Percentiles rank a stretch among this genome's conserved stretches.
phyloP scores from a whole-genome alignment of 2,113 vertebrate genomes.

The Hippoglossus stenolepis region DNA sequence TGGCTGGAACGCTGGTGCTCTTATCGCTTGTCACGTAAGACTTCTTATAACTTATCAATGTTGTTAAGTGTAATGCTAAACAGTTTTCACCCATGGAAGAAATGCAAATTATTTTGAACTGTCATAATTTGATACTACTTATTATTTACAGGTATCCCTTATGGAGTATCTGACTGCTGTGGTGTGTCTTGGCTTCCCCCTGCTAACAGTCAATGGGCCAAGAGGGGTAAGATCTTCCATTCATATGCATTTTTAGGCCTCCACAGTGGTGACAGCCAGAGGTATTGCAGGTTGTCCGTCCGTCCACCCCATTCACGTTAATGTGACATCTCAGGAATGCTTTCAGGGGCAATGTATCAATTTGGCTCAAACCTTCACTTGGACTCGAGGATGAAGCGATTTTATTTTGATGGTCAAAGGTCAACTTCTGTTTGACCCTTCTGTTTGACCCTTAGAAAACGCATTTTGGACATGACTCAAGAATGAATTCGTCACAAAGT shows the following conservation, averaged over 20 bases:
- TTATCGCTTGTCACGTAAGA: conserved; percentile 97
- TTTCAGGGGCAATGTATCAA: too few relatives aligned
- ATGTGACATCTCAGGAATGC: too few relatives aligned
- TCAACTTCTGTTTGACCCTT: too few relatives aligned
- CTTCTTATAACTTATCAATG: background rate
- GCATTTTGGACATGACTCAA: too few relatives aligned
- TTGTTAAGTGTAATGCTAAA: background rate
- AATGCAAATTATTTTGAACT: background rate
- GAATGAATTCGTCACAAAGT: too few relatives aligned
- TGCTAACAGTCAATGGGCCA: conserved; percentile 92
- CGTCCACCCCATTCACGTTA: too few relatives aligned
- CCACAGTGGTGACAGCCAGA: background rate
- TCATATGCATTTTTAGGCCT: background rate
- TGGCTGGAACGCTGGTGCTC: conserved; percentile 95
- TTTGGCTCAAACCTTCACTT: too few relatives aligned
- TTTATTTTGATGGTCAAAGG: too few relatives aligned
- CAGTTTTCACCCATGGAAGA: background rate
- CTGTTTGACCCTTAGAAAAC: too few relatives aligned
- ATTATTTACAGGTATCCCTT: conserved; percentile 88
- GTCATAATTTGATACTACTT: background rate
- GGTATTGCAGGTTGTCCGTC: background rate
- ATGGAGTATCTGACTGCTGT: conserved; percentile 95
- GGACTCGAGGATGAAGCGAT: too few relatives aligned
- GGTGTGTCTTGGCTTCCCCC: conserved; percentile 95
- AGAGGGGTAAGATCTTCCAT: conserved; percentile 88